A percentile compares a stretch with the other conserved stretches of the same genome.
These are phyloP conservation scores for Phoenicopterus ruber DNA, from an alignment of 2,113 vertebrate species.

Conservation along the genomic window DNA sequence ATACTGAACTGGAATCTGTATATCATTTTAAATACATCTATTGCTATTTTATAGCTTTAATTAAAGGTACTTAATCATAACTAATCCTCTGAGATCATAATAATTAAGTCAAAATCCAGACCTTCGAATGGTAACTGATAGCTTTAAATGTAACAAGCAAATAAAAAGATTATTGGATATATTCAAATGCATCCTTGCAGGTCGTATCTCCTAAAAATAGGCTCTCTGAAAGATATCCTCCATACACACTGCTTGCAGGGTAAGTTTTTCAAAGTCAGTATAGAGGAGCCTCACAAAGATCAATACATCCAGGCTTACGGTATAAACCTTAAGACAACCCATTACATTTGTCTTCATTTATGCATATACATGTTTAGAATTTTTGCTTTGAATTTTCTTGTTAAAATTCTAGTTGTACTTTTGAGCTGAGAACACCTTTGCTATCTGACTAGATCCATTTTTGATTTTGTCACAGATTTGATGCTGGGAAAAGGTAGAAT, in stretches of 20 bases:
- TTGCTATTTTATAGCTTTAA: not conserved
- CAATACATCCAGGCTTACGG: not conserved
- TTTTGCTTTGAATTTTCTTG: slow-evolving; percentile 24
- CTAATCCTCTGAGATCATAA: not conserved
- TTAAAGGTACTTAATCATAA: not conserved
- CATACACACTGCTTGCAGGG: not conserved
- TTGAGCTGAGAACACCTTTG: slow-evolving; percentile 8
- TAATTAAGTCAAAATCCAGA: not conserved
- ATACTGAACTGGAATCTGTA: not conserved
- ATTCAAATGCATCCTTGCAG: not conserved
- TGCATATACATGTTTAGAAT: slow-evolving; percentile 21
- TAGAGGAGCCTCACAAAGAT: not conserved
- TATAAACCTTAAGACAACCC: not conserved
- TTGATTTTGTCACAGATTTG: slow-evolving; percentile 37
- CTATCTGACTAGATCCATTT: slow-evolving; percentile 46
- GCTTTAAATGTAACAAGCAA: not conserved
- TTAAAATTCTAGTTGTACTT: slow-evolving; percentile 45
- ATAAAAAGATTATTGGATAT: not conserved
- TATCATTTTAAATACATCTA: not conserved
- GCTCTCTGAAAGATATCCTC: not conserved
- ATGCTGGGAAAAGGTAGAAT: not conserved
- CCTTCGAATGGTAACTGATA: not conserved
- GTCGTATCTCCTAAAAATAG: not conserved
- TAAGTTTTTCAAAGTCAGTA: not conserved
- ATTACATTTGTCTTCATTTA: slow-evolving; percentile 14